These are phyloP conservation scores for Oncorhynchus masou DNA, from an alignment of 2,113 vertebrate genomes.

Conservation along the genomic window DNA sequence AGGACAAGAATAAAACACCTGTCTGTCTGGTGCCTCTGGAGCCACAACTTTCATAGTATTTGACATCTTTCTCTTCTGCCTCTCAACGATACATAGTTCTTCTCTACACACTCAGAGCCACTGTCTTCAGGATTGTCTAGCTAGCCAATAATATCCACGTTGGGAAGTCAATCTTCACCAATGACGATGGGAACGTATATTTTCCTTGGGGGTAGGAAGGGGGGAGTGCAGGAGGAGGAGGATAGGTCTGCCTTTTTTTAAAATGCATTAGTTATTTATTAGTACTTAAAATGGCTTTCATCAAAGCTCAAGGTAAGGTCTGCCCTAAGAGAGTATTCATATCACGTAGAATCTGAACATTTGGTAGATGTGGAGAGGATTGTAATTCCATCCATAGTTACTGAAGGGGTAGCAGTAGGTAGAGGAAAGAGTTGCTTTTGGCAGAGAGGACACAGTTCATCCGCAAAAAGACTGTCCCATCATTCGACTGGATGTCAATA, in stretches of 20 bases:
- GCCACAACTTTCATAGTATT: conserved; percentile 54
- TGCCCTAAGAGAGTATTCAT: conserved; percentile 58
- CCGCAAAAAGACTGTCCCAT: conserved; percentile 47
- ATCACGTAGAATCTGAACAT: conserved; percentile 61
- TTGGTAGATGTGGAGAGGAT: conserved; percentile 73
- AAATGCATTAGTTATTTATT: conserved; percentile 68
- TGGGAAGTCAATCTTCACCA: conserved; percentile 60
- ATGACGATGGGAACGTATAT: conserved; percentile 67
- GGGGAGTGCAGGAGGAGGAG: conserved; percentile 42
- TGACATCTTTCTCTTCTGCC: conserved; percentile 46
- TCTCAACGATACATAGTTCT: conserved; percentile 57
- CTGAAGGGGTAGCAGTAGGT: conserved; percentile 56
- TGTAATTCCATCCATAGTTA: conserved; percentile 67
- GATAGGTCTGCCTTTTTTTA: conserved; percentile 71
- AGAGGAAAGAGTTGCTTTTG: conserved; percentile 55
- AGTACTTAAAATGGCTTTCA: conserved; percentile 75
- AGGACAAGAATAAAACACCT: conserved; percentile 52
- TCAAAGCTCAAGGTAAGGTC: conserved; percentile 60
- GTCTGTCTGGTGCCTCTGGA: conserved; percentile 52
- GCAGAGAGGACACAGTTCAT: conserved; percentile 57
- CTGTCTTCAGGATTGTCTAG: conserved; percentile 76
- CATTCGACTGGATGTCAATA: conserved; percentile 49
- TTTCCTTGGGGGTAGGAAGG: conserved; percentile 45
- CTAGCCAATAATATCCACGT: conserved; percentile 72
- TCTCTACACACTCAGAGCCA: conserved; percentile 67